These are phyloP conservation scores for Girardinus metallicus DNA, from an alignment of 2,797 vertebrate genomes.

Conservation along the genomic window DNA sequence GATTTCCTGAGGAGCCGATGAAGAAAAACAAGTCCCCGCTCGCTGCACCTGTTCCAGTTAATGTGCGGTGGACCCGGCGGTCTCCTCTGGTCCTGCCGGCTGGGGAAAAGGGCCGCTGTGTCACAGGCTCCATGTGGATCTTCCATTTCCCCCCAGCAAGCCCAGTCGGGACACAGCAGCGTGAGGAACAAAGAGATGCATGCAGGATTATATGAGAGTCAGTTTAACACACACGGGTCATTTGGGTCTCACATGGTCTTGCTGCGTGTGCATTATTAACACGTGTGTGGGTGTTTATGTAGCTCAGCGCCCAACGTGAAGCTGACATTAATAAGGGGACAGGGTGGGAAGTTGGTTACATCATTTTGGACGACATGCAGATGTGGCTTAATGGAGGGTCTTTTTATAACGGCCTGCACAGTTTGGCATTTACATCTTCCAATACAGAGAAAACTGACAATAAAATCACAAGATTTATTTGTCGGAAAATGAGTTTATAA, in stretches of 20 bases:
- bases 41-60: conserved; percentile 87
- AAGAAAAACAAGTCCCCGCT: conserved; percentile 79
- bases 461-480: conserved; percentile 53
- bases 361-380: conserved; percentile 75
- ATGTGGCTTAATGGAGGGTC: conserved; percentile 71
- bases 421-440: conserved; percentile 53
- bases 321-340: conserved; percentile 83
- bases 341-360: conserved; percentile 76
- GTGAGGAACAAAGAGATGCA: conserved; percentile 53
- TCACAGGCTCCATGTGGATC: conserved; percentile 79
- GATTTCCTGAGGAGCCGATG: conserved; percentile 86
- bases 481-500: conserved; percentile 17
- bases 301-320: conserved; percentile 73
- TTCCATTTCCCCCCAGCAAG: conserved; percentile 70
- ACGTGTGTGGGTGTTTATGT: conserved; percentile 81
- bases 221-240: conserved; percentile 78
- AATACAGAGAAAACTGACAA: conserved; percentile 28
- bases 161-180: conserved; percentile 55
- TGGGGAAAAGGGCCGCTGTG: conserved; percentile 67
- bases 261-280: conserved; percentile 80
- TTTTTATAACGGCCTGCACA: conserved; percentile 37
- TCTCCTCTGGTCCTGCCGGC: conserved; percentile 71
- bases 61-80: conserved; percentile 67
- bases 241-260: conserved; percentile 73
- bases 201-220: conserved; percentile 71